These are phyloP conservation scores for Andrena flavipes DNA, from an alignment of 2,888 invertebrate genomes.

Conservation along the genomic window DNA sequence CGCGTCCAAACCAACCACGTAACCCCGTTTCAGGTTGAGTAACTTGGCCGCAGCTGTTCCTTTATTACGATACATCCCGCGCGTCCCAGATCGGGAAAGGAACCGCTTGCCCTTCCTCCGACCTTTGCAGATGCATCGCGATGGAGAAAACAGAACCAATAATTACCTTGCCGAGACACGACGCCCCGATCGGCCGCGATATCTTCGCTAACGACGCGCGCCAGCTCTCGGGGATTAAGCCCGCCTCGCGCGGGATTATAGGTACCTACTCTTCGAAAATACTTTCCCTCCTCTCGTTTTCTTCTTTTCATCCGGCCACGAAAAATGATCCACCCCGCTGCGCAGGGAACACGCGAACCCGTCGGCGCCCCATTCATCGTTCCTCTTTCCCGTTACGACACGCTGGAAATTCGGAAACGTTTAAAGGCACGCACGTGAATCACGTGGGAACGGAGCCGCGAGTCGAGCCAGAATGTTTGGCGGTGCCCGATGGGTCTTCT, in stretches of 20 bases:
- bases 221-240: constrained; percentile 6
- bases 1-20: constrained; percentile 65
- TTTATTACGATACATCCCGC: constrained; percentile 61
- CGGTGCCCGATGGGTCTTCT: constrained; percentile 66
- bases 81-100: constrained; percentile 64
- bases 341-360: neutral
- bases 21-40: constrained; percentile 70
- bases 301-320: neutral
- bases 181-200: constrained; percentile 49
- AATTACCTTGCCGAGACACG: constrained; percentile 57
- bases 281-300: neutral
- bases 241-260: constrained; percentile 8
- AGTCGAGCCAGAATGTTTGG: constrained; percentile 20
- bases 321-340: neutral
- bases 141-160: constrained; percentile 53
- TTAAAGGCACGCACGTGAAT: constrained; percentile 25
- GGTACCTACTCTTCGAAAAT: neutral
- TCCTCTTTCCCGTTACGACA: neutral
- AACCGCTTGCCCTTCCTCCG: constrained; percentile 34
- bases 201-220: constrained; percentile 24
- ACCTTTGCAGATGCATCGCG: constrained; percentile 60
- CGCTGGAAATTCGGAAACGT: constrained; percentile 19
- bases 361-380: neutral
- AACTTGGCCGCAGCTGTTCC: constrained; percentile 64
- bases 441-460: constrained; percentile 52